Conservation (phyloP, 2,113 vertebrate species). For the Tichodroma muraria region DNA sequence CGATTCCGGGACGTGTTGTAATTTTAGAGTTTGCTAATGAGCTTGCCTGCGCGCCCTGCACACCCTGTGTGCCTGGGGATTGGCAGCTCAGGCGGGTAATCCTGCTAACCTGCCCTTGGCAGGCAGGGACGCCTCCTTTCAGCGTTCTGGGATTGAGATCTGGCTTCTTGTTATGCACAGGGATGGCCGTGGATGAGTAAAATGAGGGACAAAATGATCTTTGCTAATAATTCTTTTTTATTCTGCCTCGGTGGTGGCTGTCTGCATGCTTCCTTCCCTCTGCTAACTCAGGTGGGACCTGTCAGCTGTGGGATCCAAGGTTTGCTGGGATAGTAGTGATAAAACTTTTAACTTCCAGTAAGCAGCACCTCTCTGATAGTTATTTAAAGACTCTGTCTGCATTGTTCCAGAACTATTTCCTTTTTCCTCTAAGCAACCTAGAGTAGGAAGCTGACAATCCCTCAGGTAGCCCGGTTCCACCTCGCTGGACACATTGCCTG, state of each 20-base stretch:
- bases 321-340: neutral
- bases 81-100: neutral
- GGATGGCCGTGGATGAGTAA: neutral
- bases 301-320: neutral
- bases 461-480: neutral
- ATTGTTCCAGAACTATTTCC: constrained; percentile 20
- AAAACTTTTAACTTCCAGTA: neutral
- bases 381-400: neutral
- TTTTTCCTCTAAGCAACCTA: constrained; percentile 35
- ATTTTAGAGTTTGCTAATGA: neutral
- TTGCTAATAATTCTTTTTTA: neutral
- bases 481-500: neutral
- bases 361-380: neutral
- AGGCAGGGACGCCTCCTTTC: neutral
- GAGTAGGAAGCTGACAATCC: neutral
- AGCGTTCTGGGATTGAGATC: neutral
- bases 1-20: neutral
- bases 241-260: neutral
- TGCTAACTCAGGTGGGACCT: neutral
- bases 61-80: neutral
- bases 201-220: neutral
- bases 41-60: neutral
- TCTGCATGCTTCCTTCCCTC: fast-evolving
- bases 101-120: neutral
- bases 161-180: fast-evolving